A percentile compares a stretch with the other conserved stretches of the same genome.
phyloP scores from a whole-genome alignment of 2,888 invertebrate genomes.

The Nebria brevicollis region DNA sequence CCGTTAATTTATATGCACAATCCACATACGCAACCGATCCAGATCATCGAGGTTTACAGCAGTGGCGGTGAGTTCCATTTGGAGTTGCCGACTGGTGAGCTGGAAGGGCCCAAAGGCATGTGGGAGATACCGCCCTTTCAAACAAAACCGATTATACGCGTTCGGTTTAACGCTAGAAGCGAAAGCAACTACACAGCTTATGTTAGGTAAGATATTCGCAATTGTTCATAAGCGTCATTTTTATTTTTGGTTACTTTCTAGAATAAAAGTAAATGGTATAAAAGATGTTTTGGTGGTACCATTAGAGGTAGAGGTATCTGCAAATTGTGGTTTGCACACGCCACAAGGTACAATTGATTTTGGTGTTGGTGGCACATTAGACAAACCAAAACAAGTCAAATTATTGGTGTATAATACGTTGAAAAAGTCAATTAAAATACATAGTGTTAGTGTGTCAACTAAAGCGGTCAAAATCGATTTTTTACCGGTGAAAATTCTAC shows the following conservation, averaged over 20 bases:
- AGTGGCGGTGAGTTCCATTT: constrained; percentile 92
- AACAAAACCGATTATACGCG: constrained; percentile 87
- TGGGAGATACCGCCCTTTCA: constrained; percentile 94
- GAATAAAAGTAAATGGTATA: constrained; percentile 77
- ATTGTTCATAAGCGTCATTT: background rate
- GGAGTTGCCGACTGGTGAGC: constrained; percentile 82
- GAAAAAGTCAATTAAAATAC: constrained; percentile 73
- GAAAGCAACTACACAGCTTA: constrained; percentile 88
- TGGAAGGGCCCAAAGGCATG: constrained; percentile 81
- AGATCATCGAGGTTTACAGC: constrained; percentile 84
- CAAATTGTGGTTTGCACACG: constrained; percentile 77
- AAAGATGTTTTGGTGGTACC: constrained; percentile 80
- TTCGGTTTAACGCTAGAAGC: constrained; percentile 79
- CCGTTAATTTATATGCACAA: constrained; percentile 94
- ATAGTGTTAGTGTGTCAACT: constrained; percentile 70
- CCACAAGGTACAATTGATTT: constrained; percentile 83
- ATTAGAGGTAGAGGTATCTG: constrained; percentile 83
- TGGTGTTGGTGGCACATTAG: constrained; percentile 79
- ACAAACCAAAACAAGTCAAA: constrained; percentile 70
- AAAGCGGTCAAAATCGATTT: constrained; percentile 75
- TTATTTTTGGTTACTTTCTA: constrained; percentile 47
- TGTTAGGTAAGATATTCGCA: constrained; percentile 68
- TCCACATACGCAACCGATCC: constrained; percentile 87
- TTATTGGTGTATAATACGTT: constrained; percentile 75
- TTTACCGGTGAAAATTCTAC: constrained; percentile 72